Percentiles rank a stretch among this genome's conserved stretches.
Evolutionary conservation across 2,797 vertebrate genomes (phyloP).

Genomic region (Delichon dasypus): DNA sequence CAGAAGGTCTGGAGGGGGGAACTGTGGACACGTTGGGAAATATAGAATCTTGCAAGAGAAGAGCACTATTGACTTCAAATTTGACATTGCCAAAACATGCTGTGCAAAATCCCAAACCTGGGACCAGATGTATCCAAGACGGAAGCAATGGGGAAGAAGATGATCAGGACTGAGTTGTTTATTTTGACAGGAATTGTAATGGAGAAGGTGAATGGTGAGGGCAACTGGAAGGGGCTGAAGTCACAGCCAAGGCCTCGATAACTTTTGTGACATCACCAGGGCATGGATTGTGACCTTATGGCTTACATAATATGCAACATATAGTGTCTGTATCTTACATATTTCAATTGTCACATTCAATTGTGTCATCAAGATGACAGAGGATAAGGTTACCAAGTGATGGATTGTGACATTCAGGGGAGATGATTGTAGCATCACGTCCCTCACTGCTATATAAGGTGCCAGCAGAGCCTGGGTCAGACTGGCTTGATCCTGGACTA

Average conservation of each 20-base stretch:
- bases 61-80: background rate
- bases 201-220: background rate
- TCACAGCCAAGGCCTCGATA: background rate
- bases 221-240: background rate
- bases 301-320: background rate
- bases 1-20: background rate
- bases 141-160: background rate
- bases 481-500: background rate
- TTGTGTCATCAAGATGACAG: background rate
- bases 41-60: background rate
- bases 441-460: background rate
- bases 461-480: background rate
- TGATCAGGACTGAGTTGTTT: background rate
- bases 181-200: background rate
- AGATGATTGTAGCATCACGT: rapidly evolving
- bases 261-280: background rate
- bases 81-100: background rate
- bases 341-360: too few species aligned
- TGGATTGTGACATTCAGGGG: background rate
- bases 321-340: background rate
- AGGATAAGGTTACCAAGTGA: background rate
- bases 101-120: background rate
- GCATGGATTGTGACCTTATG: background rate
- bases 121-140: background rate
- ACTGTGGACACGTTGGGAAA: background rate